phyloP scores from a whole-genome alignment of 2,113 vertebrate genomes.

The Microcebus griseorufus region DNA sequence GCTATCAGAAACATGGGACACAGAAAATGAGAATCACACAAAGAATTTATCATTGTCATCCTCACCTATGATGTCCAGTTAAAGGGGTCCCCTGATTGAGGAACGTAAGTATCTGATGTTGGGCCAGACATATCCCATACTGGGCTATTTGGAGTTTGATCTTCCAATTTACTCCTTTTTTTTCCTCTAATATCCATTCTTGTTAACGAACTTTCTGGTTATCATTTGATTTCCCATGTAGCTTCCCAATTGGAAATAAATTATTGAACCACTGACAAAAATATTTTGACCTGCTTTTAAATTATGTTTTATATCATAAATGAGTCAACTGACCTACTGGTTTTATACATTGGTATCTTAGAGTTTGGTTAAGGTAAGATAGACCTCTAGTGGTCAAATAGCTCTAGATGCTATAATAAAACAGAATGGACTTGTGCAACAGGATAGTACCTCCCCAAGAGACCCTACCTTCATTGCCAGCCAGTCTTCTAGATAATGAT shows the following conservation, averaged over 20 bases:
- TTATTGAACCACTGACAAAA: not conserved
- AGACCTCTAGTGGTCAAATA: not conserved
- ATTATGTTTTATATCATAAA: conserved; percentile 17
- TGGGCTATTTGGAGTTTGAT: not conserved
- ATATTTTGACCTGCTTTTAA: not conserved
- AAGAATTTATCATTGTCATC: not conserved
- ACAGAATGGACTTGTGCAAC: not conserved
- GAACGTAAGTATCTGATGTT: not conserved
- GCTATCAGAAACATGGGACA: not conserved
- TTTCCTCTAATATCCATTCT: not conserved
- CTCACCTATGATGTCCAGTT: not conserved
- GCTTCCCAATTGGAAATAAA: not conserved
- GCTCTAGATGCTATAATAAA: not conserved
- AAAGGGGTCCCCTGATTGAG: not conserved
- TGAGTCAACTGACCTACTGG: not conserved
- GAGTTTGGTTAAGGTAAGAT: not conserved
- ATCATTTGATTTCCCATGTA: not conserved
- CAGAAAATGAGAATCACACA: not conserved
- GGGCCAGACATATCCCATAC: not conserved
- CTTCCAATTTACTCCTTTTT: not conserved
- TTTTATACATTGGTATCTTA: not conserved
- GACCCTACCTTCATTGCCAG: not conserved
- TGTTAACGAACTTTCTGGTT: not conserved
- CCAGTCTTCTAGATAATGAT: not conserved
- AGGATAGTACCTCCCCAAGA: not conserved